These are phyloP conservation scores for Phylloscopus collybita DNA, from an alignment of 2,797 vertebrate genomes.

Conservation along the genomic window DNA sequence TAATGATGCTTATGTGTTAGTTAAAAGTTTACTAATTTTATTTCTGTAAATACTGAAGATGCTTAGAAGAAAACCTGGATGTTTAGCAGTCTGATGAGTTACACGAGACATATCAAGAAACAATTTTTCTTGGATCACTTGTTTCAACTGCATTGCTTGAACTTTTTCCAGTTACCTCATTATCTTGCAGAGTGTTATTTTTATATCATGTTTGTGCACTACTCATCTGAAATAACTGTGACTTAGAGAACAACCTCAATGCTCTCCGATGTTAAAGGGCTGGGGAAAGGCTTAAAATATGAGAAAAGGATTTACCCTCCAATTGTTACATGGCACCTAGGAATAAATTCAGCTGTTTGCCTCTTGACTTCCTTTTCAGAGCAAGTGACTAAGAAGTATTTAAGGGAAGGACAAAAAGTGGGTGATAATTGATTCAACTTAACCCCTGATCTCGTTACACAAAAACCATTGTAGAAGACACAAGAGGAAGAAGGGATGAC, in stretches of 20 bases:
- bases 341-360: constrained; percentile 42
- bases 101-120: background rate
- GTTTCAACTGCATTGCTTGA: constrained; percentile 26
- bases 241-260: constrained; percentile 37
- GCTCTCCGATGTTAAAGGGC: background rate
- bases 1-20: background rate
- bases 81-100: background rate
- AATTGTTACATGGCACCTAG: background rate
- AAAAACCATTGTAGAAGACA: background rate
- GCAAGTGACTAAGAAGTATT: constrained; percentile 7
- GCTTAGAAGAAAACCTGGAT: background rate
- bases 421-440: constrained; percentile 16
- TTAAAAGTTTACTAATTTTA: background rate
- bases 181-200: constrained; percentile 15
- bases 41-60: background rate
- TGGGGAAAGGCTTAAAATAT: constrained; percentile 7
- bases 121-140: constrained; percentile 41
- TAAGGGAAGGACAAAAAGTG: background rate
- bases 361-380: constrained; percentile 26
- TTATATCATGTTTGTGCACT: constrained; percentile 19
- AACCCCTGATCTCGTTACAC: background rate
- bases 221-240: constrained; percentile 38
- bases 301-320: constrained; percentile 10
- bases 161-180: constrained; percentile 5
- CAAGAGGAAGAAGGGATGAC: background rate